Base-by-base conservation (phyloP, 2,888 invertebrate genomes). In the Catocala fraxini region DNA sequence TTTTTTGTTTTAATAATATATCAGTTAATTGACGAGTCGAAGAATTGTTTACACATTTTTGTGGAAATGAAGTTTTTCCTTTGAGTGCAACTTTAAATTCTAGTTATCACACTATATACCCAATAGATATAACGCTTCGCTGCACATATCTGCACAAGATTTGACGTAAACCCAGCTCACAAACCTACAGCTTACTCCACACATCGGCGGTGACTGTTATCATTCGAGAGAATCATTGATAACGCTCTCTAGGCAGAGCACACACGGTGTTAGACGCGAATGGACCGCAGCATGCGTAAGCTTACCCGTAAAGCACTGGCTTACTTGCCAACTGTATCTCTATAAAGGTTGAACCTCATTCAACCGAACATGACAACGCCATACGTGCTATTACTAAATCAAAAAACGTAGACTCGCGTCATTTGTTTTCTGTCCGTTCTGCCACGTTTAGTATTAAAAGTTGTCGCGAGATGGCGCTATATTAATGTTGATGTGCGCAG, bases 281-380 rank as follows among this genome's bases (percentile, higher is more conserved):
- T 5, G 11, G 42, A n/a, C 13, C 0, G 11, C 15, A 7, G 45
- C 46, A 33, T 58, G 13, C 58, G 63, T 55, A 57, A 57, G 70
- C 67, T 72, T 72, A 77, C 66, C 65, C 56, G 65, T 55, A 64
- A 63, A 66, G 68, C 76, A 59, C 59, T 73, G 82, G 62, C 79
- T 77, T 67, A 79, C 75, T 73, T 80, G 62, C 71, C 63, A 65
- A 47, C 60, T 47, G 58, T 58, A 10, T 9, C 45, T 6, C 12
- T 45, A 45, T 45, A 45, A 45, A 12, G 45, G 11, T 45, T 45
- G 1, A 13, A 12, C 45, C 7, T n/a, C 45, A 45, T 12, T 45
- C 0, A 42, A 13, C 45, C 12, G 7, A n/a, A 6, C 12, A 45
- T 45, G 6, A 25, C 25, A 25, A 25, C 4, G 1, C 3, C 12